Conservation (phyloP, 2,797 vertebrate species). For the Coranthus polyacanthus region DNA sequence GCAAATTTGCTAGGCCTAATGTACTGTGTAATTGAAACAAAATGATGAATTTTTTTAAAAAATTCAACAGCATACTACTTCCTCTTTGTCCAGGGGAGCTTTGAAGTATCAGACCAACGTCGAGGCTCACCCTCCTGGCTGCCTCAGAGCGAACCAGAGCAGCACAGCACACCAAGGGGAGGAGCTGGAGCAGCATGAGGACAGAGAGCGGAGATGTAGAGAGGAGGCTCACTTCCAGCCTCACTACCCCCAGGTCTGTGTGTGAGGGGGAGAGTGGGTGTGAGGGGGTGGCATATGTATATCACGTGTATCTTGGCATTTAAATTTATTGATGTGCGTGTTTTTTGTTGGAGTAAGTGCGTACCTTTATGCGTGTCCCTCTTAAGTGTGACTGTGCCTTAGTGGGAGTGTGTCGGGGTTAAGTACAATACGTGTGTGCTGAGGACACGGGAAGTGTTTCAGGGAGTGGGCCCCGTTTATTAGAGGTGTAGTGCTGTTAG, state of each 20-base stretch:
- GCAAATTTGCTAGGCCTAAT: too few relatives aligned
- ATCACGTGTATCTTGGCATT: not conserved
- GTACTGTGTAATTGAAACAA: not conserved
- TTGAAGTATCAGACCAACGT: constrained; percentile 96
- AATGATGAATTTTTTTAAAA: not conserved
- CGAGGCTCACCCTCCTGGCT: constrained; percentile 93
- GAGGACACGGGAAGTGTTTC: constrained; percentile 45
- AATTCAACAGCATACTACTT: not conserved
- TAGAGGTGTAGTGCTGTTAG: constrained; percentile 54
- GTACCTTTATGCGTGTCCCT: not conserved
- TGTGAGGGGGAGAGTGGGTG: constrained; percentile 27
- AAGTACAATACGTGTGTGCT: constrained; percentile 3
- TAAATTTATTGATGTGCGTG: not conserved
- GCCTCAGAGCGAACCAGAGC: constrained; percentile 87
- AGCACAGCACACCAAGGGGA: constrained; percentile 58
- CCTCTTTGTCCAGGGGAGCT: constrained; percentile 85
- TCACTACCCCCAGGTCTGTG: constrained; percentile 93
- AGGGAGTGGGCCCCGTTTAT: constrained; percentile 57
- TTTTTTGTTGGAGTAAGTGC: not conserved
- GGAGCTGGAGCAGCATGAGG: constrained; percentile 61
- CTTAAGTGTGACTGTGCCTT: constrained; percentile 9
- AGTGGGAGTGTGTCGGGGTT: constrained; percentile 3
- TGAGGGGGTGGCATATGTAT: not conserved
- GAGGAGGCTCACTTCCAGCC: constrained; percentile 91
- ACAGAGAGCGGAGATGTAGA: constrained; percentile 83